Base-by-base conservation (phyloP, 30 jellyfish, hydroid and myxozoan genomes). In the Catostylus mosaicus region DNA sequence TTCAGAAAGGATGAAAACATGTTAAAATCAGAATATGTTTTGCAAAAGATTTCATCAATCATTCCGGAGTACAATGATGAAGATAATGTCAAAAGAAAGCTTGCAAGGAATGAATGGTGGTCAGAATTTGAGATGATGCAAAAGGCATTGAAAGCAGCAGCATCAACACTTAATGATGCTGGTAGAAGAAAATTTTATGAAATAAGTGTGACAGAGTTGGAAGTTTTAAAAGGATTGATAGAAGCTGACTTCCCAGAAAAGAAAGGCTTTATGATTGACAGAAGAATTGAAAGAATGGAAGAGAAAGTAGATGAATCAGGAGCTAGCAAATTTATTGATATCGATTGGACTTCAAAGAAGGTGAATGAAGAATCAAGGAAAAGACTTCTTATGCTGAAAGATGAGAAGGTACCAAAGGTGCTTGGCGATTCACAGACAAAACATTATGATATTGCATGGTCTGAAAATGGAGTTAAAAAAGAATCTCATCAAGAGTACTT, bases 21-120 rank as follows among this genome's bases (percentile, higher is more conserved):
- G 67, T 18, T 22, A 31, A 31, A 51, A 1, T n/a, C 87, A 7
- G 64, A 45, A 20, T 75, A 50, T 56, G 33, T 75, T 34, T 48
- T 75, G 46, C 76, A 75, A 37, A 75, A 75, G 77, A 75, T 75
- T 37, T 75, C 87, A 29, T 10, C 50, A 30, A 27, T 56, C 1
- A 27, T 75, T 30, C 10, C 18, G 19, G 87, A 75, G 33, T 75
- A 75, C 67, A 75, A 75, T 32, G 63, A 54, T 24, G 64, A 54
- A n/a, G 77, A 75, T 75, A 30, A 37, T 34, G 64, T 18, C 16
- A 75, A 75, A 36, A 31, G 87, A 56, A 75, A 54, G 66, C 22
- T 3, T 9, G 87, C 87, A 10, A 75, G 87, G 38, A 64, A 75
- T 40, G 63, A 45, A 1, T 75, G 87, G 87, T 75, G 87, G 87